Evolutionary conservation across 2,888 invertebrate genomes (phyloP).

Genomic region (Drosophila tanythrix): DNA sequence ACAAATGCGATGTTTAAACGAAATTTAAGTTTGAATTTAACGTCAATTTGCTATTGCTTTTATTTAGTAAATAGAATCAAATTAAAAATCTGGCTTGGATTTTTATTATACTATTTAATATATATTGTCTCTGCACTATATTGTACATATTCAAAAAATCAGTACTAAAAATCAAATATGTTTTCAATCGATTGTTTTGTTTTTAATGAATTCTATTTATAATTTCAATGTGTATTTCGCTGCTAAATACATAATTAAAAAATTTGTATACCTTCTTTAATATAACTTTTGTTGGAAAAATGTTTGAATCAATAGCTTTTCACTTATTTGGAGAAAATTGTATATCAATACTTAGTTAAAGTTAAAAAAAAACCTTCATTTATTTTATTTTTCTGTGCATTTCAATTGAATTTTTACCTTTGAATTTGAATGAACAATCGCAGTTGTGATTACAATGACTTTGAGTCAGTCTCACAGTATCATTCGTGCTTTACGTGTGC

Average conservation of each 20-base stretch:
- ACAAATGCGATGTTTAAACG: neutral
- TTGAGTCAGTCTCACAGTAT: neutral
- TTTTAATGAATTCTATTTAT: neutral
- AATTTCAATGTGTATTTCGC: neutral
- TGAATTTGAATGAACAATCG: constrained; percentile 10
- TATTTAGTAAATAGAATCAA: neutral
- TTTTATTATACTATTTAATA: neutral
- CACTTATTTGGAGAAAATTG: neutral
- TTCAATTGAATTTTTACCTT: neutral
- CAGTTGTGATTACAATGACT: constrained; percentile 4
- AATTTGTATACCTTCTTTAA: neutral
- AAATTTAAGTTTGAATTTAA: neutral
- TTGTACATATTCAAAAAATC: neutral
- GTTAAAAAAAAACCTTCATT: neutral
- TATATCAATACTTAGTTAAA: neutral
- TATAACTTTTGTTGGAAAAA: neutral
- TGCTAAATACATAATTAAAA: neutral
- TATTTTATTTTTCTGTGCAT: neutral
- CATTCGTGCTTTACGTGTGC: constrained; percentile 32
- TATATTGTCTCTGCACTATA: neutral
- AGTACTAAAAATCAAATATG: neutral
- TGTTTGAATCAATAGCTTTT: neutral
- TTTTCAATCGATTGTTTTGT: neutral
- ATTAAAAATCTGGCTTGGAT: neutral
- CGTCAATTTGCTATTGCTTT: neutral